Conservation (phyloP, 2,888 invertebrate species). For the Cheilosia impressa region DNA sequence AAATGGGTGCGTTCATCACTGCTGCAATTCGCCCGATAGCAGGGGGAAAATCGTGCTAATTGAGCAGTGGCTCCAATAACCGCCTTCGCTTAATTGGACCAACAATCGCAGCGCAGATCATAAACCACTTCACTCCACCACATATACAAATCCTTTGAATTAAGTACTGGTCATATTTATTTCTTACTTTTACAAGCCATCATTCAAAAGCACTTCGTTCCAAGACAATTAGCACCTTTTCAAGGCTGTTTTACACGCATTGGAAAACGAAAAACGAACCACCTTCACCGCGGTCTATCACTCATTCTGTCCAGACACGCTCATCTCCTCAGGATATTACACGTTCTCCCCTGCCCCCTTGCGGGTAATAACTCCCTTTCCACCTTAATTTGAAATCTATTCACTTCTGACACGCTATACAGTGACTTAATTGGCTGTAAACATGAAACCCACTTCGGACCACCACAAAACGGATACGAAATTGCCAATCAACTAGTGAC, state of each 20-base stretch:
- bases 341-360: conserved; percentile 9
- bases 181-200: background rate
- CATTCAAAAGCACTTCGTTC: conserved; percentile 18
- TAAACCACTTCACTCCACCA: background rate
- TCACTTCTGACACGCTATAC: conserved; percentile 60
- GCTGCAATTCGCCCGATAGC: background rate
- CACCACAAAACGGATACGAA: conserved; percentile 34
- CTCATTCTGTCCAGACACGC: conserved; percentile 42
- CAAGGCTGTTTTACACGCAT: conserved; percentile 16
- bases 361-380: conserved; percentile 33
- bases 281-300: conserved; percentile 36
- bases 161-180: background rate
- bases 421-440: conserved; percentile 65
- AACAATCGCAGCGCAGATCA: background rate
- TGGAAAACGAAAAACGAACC: background rate
- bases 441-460: conserved; percentile 56
- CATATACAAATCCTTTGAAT: background rate
- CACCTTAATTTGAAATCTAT: conserved; percentile 51
- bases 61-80: background rate
- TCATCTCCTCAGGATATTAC: conserved; percentile 27
- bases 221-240: conserved; percentile 68
- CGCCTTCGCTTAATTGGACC: background rate
- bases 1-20: background rate
- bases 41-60: background rate
- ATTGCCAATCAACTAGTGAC: conserved; percentile 64